phyloP scores from a whole-genome alignment of 2,888 invertebrate species.

The Bugula neritina region DNA sequence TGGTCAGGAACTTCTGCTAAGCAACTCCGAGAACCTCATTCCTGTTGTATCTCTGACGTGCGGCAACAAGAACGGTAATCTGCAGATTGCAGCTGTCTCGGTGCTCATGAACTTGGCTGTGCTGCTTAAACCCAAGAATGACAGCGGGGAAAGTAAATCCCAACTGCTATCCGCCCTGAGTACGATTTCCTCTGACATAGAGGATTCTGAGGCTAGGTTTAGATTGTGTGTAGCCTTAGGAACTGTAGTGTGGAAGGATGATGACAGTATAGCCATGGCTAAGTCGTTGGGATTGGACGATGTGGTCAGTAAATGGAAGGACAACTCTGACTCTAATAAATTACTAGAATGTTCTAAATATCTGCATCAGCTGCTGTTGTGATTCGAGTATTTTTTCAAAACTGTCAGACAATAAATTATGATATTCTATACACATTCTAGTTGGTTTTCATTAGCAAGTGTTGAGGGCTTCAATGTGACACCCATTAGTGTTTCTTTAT shows the following conservation, averaged over 20 bases:
- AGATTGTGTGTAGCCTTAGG: conserved; percentile 72
- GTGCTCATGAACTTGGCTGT: conserved; percentile 69
- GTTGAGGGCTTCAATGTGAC: no score
- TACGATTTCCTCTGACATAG: conserved; percentile 51
- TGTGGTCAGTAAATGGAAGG: conserved; percentile 28
- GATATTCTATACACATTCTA: no score
- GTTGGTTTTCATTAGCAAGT: no score
- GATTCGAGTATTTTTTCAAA: neutral
- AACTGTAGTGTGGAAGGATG: conserved; percentile 59
- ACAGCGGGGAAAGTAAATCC: conserved; percentile 41
- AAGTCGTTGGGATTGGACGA: conserved; percentile 40
- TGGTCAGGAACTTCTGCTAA: conserved; percentile 39
- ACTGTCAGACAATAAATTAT: no score
- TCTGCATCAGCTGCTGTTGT: neutral
- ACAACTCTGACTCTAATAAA: conserved; percentile 33
- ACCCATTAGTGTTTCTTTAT: no score
- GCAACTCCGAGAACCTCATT: conserved; percentile 39
- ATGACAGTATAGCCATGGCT: conserved; percentile 38
- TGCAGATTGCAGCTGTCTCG: conserved; percentile 70
- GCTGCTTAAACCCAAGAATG: conserved; percentile 34
- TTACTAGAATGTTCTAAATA: conserved; percentile 27
- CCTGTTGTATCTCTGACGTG: conserved; percentile 35
- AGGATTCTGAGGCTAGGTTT: conserved; percentile 69
- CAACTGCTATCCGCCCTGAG: conserved; percentile 55
- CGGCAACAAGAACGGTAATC: conserved; percentile 42